These are phyloP conservation scores for Syrista parreyssii DNA, from an alignment of 2,888 invertebrate genomes.

Conservation along the genomic window DNA sequence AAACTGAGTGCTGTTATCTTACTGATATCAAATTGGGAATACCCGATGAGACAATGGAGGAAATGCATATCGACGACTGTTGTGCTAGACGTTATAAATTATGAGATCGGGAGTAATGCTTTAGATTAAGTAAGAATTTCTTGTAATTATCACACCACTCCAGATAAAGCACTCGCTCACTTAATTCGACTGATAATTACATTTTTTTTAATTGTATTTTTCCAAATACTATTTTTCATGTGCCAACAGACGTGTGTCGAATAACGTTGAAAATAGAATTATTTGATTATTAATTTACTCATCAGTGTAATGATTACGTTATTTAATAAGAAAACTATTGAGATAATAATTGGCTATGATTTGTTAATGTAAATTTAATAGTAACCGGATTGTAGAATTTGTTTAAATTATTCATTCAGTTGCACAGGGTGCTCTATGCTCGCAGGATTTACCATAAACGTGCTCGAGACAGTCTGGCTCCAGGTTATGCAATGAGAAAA, in stretches of 20 bases:
- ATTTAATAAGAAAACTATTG: too few relatives aligned
- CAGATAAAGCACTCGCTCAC: not conserved
- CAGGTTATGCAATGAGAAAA: not conserved
- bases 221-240: not conserved
- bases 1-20: not conserved
- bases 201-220: not conserved
- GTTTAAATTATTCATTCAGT: too few relatives aligned
- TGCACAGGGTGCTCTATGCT: too few relatives aligned
- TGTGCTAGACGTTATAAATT: not conserved
- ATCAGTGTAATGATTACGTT: not conserved
- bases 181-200: not conserved
- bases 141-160: not conserved
- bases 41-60: not conserved
- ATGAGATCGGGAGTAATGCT: not conserved
- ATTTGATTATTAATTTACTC: not conserved
- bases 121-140: not conserved
- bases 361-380: not conserved
- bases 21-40: not conserved
- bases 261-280: slow-evolving; percentile 1
- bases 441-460: too few relatives aligned
- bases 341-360: not conserved
- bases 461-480: not conserved
- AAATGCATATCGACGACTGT: not conserved
- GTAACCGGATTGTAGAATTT: too few relatives aligned
- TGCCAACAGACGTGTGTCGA: not conserved